Percentiles rank a stretch among this genome's conserved stretches.
These are phyloP conservation scores for Gobio occitaniae DNA, from an alignment of 2,797 vertebrate genomes.

Conservation along the genomic window DNA sequence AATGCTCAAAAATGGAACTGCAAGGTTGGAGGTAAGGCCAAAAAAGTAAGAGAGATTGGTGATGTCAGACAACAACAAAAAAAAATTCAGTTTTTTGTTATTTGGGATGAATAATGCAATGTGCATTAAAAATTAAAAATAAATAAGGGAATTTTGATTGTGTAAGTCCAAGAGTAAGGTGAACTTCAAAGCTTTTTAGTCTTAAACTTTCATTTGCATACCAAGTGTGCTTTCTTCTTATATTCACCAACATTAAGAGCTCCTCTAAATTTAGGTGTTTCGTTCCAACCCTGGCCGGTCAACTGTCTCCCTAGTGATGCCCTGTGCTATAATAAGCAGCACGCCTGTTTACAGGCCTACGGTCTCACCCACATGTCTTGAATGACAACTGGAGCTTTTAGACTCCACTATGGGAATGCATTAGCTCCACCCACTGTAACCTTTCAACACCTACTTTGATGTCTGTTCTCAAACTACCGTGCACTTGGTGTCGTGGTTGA, in stretches of 20 bases:
- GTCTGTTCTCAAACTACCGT: conserved; percentile 23
- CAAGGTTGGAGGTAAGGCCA: not conserved
- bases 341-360: conserved; percentile 52
- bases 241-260: conserved; percentile 42
- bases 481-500: conserved; percentile 20
- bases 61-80: not conserved
- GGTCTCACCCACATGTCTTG: conserved; percentile 12
- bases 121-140: not conserved
- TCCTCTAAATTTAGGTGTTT: conserved; percentile 54
- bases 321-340: conserved; percentile 50
- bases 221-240: conserved; percentile 29
- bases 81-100: not conserved
- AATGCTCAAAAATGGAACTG: not conserved
- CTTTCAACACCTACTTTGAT: conserved; percentile 34
- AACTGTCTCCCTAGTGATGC: conserved; percentile 38
- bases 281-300: conserved; percentile 21
- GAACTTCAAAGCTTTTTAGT: not conserved
- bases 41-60: not conserved
- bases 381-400: conserved; percentile 4
- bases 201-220: conserved; percentile 20
- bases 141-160: not conserved
- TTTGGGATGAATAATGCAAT: conserved; percentile 1
- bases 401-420: conserved; percentile 1
- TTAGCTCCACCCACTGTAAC: conserved; percentile 1
- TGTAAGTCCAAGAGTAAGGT: not conserved